Conservation (phyloP, 2,113 vertebrate species). For the Neofelis nebulosa region DNA sequence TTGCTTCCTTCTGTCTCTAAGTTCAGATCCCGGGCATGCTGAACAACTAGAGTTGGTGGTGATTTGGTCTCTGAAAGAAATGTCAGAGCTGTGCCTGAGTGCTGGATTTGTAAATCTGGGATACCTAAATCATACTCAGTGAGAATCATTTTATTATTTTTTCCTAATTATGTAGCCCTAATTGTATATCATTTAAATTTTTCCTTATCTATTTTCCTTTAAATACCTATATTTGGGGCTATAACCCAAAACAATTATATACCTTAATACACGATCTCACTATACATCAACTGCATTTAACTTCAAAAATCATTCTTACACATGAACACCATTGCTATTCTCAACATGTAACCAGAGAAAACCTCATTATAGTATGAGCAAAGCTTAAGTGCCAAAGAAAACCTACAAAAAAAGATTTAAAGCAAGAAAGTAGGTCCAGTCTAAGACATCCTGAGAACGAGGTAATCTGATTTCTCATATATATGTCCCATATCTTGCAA, state of each 20-base stretch:
- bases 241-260: constrained; percentile 6
- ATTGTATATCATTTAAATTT: neutral
- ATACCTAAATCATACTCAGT: neutral
- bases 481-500: constrained; percentile 24
- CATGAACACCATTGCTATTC: neutral
- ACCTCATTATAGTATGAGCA: neutral
- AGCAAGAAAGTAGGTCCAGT: constrained; percentile 18
- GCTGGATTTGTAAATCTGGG: constrained; percentile 6
- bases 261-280: neutral
- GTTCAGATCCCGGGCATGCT: neutral
- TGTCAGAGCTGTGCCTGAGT: neutral
- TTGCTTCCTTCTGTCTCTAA: neutral
- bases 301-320: constrained; percentile 18
- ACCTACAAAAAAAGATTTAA: constrained; percentile 24
- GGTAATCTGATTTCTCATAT: constrained; percentile 2
- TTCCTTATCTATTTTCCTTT: constrained; percentile 7
- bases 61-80: constrained; percentile 28
- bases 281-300: neutral
- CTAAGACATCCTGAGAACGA: constrained; percentile 13
- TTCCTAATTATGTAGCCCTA: constrained; percentile 24
- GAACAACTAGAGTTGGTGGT: neutral
- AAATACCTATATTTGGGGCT: neutral
- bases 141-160: neutral
- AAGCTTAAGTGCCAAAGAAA: constrained; percentile 23
- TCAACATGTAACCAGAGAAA: neutral